These are phyloP conservation scores for Drosophila testacea DNA, from an alignment of 2,888 invertebrate species.

Conservation along the genomic window DNA sequence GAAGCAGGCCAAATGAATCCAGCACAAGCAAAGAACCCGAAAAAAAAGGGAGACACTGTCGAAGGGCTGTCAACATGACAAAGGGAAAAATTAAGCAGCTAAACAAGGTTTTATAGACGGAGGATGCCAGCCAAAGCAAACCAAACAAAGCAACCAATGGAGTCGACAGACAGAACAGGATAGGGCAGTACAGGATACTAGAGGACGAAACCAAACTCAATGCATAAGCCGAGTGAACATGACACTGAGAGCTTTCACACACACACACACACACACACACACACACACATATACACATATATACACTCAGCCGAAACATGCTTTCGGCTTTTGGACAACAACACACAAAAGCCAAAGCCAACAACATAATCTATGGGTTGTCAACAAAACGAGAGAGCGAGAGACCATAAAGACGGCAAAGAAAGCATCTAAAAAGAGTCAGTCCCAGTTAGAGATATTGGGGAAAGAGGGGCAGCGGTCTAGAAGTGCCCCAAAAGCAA, in stretches of 20 bases:
- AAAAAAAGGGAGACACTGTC: conserved; percentile 41
- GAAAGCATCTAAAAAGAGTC: conserved; percentile 47
- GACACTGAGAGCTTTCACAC: conserved; percentile 48
- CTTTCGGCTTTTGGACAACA: conserved; percentile 43
- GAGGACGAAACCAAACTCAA: conserved; percentile 49
- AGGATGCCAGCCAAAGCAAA: conserved; percentile 58
- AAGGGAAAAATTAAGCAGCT: conserved; percentile 80
- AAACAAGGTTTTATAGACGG: conserved; percentile 67
- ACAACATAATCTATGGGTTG: conserved; percentile 81
- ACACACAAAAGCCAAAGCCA: conserved; percentile 65
- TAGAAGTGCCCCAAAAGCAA: conserved; percentile 50
- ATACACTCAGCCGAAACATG: conserved; percentile 37
- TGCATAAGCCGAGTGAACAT: conserved; percentile 72
- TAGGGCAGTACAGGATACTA: conserved; percentile 6
- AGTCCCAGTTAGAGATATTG: conserved; percentile 18
- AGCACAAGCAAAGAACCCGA: conserved; percentile 13
- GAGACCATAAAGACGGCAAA: conserved; percentile 63
- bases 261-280: conserved; percentile 22
- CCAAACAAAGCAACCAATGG: conserved; percentile 49
- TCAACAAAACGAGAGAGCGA: conserved; percentile 63
- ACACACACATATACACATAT: conserved; percentile 15
- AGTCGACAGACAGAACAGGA: conserved; percentile 22
- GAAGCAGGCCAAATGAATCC: conserved; percentile 42
- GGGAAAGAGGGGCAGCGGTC: neutral
- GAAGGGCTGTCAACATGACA: conserved; percentile 78